phyloP scores from a whole-genome alignment of 2,797 vertebrate genomes.

The Cirrhinus molitorella region DNA sequence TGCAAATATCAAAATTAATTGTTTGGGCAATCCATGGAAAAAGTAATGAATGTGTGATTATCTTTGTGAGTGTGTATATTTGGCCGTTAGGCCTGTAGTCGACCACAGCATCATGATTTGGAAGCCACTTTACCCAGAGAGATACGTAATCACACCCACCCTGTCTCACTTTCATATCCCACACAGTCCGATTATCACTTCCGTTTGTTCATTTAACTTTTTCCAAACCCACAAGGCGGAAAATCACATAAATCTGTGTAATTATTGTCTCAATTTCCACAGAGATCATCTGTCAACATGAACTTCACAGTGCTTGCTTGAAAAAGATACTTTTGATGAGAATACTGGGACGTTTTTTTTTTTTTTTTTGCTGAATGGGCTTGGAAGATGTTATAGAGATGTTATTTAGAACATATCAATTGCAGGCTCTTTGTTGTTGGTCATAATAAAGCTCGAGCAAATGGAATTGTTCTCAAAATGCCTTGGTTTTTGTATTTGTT shows the following conservation, averaged over 20 bases:
- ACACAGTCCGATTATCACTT: constrained; percentile 24
- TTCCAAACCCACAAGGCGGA: constrained; percentile 19
- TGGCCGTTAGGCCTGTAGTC: neutral
- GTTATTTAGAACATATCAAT: constrained; percentile 41
- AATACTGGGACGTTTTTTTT: neutral
- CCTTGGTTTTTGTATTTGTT: constrained; percentile 36
- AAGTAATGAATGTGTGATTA: neutral
- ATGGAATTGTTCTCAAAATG: constrained; percentile 31
- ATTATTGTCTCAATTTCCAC: constrained; percentile 21
- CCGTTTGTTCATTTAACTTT: constrained; percentile 17
- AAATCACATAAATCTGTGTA: constrained; percentile 24
- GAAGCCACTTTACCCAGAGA: neutral
- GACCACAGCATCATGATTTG: neutral
- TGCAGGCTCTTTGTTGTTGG: constrained; percentile 14
- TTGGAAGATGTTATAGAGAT: constrained; percentile 7
- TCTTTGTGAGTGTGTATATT: neutral
- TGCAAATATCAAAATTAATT: neutral
- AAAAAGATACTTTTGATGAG: neutral
- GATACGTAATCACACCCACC: constrained; percentile 17
- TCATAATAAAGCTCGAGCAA: constrained; percentile 26
- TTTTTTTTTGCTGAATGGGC: neutral
- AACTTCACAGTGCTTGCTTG: constrained; percentile 14
- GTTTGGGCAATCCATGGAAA: neutral
- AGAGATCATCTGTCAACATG: constrained; percentile 12
- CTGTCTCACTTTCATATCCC: constrained; percentile 25